These are phyloP conservation scores for Polyploca ridens DNA, from an alignment of 2,888 invertebrate species.

Conservation along the genomic window DNA sequence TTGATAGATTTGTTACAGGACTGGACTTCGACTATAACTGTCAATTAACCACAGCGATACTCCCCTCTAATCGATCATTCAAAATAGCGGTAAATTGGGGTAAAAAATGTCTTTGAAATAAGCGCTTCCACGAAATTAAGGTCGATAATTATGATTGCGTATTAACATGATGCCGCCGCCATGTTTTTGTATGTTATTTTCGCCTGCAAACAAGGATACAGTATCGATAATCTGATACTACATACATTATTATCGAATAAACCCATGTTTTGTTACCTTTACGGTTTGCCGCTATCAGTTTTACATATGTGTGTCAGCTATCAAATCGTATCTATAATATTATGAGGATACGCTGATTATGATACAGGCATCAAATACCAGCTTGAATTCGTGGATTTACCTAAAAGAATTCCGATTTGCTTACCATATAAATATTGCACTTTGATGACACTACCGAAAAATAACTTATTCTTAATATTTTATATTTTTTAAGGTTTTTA, in stretches of 20 bases:
- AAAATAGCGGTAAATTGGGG: neutral
- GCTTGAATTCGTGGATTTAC: slow-evolving; percentile 19
- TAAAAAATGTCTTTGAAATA: slow-evolving; percentile 4
- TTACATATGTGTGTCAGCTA: slow-evolving; percentile 66
- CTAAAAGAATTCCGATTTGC: neutral
- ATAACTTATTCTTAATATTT: too few relatives aligned
- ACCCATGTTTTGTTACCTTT: slow-evolving; percentile 78
- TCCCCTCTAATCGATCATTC: neutral
- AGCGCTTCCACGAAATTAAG: slow-evolving; percentile 12
- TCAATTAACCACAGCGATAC: too few relatives aligned
- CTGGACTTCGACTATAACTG: neutral
- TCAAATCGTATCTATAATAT: slow-evolving; percentile 62
- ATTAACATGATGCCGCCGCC: slow-evolving; percentile 39
- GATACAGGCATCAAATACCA: slow-evolving; percentile 46
- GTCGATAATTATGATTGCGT: slow-evolving; percentile 30
- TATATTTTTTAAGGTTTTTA: too few relatives aligned
- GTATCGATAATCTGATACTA: slow-evolving; percentile 72
- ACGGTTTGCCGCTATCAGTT: slow-evolving; percentile 76
- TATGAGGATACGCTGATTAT: slow-evolving; percentile 50
- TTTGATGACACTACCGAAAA: too few relatives aligned
- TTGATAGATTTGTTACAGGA: too few relatives aligned
- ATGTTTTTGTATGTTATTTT: slow-evolving; percentile 44
- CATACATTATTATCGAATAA: slow-evolving; percentile 77
- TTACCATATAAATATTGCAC: neutral
- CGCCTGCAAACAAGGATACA: slow-evolving; percentile 61